Evolutionary conservation across 2,113 vertebrate genomes (phyloP).

Genomic region (Chaenocephalus aceratus): DNA sequence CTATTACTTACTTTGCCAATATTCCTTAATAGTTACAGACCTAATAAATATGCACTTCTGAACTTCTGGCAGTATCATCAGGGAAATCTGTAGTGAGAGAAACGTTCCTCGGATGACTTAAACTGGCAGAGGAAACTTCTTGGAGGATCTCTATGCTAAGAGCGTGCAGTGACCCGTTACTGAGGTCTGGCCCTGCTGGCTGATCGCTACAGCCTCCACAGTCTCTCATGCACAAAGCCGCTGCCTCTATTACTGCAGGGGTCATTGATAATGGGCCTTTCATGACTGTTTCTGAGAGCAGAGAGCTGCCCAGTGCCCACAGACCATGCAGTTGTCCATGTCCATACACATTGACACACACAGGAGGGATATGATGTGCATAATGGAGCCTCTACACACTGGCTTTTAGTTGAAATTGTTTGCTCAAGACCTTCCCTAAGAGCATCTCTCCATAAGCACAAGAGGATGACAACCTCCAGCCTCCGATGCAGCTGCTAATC

Average conservation of each 20-base stretch:
- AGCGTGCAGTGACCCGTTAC: slow-evolving; percentile 73
- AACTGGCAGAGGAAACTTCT: slow-evolving; percentile 41
- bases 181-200: slow-evolving; percentile 64
- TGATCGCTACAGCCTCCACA: slow-evolving; percentile 47
- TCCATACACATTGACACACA: slow-evolving; percentile 26
- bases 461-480: slow-evolving; percentile 60
- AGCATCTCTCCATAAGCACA: slow-evolving; percentile 35
- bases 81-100: slow-evolving; percentile 32
- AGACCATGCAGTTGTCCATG: slow-evolving; percentile 40
- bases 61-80: slow-evolving; percentile 62
- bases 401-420: slow-evolving; percentile 25
- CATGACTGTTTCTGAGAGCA: slow-evolving; percentile 46
- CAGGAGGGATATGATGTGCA: slow-evolving; percentile 1
- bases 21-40: not conserved
- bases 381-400: slow-evolving; percentile 3
- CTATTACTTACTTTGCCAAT: slow-evolving; percentile 12
- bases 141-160: slow-evolving; percentile 63
- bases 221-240: slow-evolving; percentile 52
- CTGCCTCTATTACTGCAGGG: slow-evolving; percentile 64
- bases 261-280: slow-evolving; percentile 68
- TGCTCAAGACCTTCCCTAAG: slow-evolving; percentile 23
- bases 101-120: slow-evolving; percentile 26
- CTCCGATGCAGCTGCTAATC: slow-evolving; percentile 67
- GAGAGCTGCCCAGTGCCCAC: slow-evolving; percentile 24
- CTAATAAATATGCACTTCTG: slow-evolving; percentile 48